These are phyloP conservation scores for Paratrypauchen microcephalus DNA, from an alignment of 2,797 vertebrate species.

Conservation along the genomic window DNA sequence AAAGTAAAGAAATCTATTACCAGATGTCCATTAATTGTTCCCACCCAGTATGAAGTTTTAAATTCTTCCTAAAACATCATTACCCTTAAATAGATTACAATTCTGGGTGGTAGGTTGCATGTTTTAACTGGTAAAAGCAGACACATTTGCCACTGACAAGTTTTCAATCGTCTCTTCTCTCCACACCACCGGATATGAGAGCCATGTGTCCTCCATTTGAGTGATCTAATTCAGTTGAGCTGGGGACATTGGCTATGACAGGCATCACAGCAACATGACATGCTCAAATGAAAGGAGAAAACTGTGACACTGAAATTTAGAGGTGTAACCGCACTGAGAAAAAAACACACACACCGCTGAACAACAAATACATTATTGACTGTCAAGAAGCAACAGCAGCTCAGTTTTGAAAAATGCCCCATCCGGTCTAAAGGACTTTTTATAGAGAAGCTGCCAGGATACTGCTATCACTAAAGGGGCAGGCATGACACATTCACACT, in stretches of 20 bases:
- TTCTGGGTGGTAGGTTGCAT: constrained; percentile 9
- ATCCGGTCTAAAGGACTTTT: constrained; percentile 23
- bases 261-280: constrained; percentile 69
- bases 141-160: constrained; percentile 52
- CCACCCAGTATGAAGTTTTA: neutral
- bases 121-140: constrained; percentile 45
- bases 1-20: too few relatives aligned
- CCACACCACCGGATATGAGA: constrained; percentile 46
- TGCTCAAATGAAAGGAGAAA: constrained; percentile 62
- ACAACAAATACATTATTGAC: constrained; percentile 53
- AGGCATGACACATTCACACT: constrained; percentile 18
- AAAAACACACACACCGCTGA: constrained; percentile 32
- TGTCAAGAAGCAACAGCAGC: constrained; percentile 44
- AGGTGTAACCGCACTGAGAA: constrained; percentile 29
- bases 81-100: too few relatives aligned
- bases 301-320: constrained; percentile 35
- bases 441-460: constrained; percentile 20
- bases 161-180: constrained; percentile 35
- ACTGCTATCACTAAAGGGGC: neutral
- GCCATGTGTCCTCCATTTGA: constrained; percentile 65
- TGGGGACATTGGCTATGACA: constrained; percentile 62
- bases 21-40: neutral
- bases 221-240: constrained; percentile 75
- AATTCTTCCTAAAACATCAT: neutral
- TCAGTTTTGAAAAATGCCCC: constrained; percentile 41